Conservation (phyloP, 2,888 invertebrate species). For the Alloscopus bannaensis region DNA sequence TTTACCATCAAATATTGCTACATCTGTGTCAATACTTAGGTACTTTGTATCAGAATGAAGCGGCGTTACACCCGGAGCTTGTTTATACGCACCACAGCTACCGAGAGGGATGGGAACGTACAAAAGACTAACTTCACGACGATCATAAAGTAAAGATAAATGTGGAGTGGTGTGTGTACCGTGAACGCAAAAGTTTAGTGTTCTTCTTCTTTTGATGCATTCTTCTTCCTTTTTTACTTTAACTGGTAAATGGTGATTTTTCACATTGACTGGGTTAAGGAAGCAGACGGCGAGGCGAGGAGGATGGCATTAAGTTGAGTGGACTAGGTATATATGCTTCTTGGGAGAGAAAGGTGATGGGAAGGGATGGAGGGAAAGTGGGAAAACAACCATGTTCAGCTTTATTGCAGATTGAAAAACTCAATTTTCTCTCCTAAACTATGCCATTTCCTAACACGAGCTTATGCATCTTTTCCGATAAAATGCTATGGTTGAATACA, state of each 20-base stretch:
- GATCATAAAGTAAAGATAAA: no score
- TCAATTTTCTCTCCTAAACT: conserved; percentile 73
- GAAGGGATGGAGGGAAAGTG: conserved; percentile 9
- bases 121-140: no score
- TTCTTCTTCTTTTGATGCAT: conserved; percentile 6
- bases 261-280: neutral
- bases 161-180: no score
- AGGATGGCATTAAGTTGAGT: neutral
- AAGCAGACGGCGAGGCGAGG: neutral
- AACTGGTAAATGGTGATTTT: neutral
- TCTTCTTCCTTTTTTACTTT: neutral
- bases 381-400: conserved; percentile 54
- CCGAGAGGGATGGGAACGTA: no score
- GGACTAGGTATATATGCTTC: no score
- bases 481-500: conserved; percentile 72
- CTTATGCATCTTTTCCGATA: conserved; percentile 72
- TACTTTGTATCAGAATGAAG: no score
- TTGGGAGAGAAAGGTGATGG: conserved; percentile 7
- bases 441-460: conserved; percentile 72
- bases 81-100: no score
- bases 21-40: no score
- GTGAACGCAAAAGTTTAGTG: no score
- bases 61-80: no score
- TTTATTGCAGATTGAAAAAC: conserved; percentile 74
- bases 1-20: no score